Percentiles rank a stretch among this genome's conserved stretches.
Conservation (phyloP, 2,797 vertebrate species). For the Tragopan temminckii region DNA sequence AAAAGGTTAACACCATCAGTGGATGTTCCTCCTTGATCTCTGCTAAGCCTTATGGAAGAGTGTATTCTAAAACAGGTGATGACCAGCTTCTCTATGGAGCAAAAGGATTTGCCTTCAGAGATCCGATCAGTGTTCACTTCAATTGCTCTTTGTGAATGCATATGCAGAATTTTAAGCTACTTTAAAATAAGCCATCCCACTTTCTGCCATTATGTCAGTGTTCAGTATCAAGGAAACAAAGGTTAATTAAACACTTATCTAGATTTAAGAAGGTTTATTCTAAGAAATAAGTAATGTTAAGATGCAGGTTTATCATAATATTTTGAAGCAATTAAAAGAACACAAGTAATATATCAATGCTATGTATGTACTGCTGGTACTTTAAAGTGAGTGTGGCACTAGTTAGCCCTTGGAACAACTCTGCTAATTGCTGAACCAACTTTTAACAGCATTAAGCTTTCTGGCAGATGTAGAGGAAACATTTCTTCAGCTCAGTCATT, state of each 20-base stretch:
- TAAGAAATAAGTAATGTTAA: slow-evolving; percentile 8
- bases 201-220: slow-evolving; percentile 22
- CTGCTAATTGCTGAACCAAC: slow-evolving; percentile 53
- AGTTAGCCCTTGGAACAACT: slow-evolving; percentile 19
- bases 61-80: background rate
- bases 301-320: background rate
- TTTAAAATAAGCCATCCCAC: background rate
- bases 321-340: slow-evolving; percentile 42
- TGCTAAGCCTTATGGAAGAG: background rate
- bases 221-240: background rate
- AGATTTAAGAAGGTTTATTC: too few species aligned
- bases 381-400: slow-evolving; percentile 22
- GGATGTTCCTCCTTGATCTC: background rate
- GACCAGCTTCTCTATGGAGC: background rate
- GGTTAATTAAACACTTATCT: slow-evolving; percentile 29
- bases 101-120: background rate
- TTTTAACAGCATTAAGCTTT: slow-evolving; percentile 46
- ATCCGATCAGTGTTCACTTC: background rate
- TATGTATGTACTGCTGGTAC: background rate
- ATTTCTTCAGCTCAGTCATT: slow-evolving; percentile 30
- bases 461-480: slow-evolving; percentile 11
- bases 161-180: background rate
- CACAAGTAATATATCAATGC: background rate
- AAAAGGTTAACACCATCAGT: background rate
- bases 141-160: background rate